Conservation (phyloP, 2,888 invertebrate species). For the Agriopis leucophaearia region DNA sequence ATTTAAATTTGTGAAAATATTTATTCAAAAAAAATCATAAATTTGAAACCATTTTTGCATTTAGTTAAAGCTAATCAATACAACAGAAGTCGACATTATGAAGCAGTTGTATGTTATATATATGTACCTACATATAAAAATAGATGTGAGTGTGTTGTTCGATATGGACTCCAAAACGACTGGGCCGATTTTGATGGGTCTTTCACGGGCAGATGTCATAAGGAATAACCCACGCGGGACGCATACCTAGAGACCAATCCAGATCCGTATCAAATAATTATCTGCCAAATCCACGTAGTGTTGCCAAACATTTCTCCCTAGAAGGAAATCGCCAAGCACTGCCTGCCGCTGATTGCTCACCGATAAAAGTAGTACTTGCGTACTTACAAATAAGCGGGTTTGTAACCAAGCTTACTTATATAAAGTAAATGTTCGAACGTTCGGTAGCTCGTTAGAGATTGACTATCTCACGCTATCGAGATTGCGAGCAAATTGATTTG, state of each 20-base stretch:
- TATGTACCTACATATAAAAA: too few species aligned
- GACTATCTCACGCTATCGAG: conserved; percentile 70
- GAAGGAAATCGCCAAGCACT: conserved; percentile 23
- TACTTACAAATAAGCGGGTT: conserved; percentile 35
- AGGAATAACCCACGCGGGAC: too few species aligned
- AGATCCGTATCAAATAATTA: conserved; percentile 4
- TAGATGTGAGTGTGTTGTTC: too few species aligned
- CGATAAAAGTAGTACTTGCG: conserved; percentile 33
- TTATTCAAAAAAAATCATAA: too few species aligned
- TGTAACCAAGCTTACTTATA: conserved; percentile 39
- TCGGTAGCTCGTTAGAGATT: conserved; percentile 69
- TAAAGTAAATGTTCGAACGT: conserved; percentile 51
- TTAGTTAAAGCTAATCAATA: background rate
- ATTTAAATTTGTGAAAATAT: background rate
- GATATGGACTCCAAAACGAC: too few species aligned
- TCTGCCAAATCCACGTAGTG: conserved; percentile 1
- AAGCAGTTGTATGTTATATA: background rate
- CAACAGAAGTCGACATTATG: background rate
- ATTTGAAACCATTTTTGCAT: too few species aligned
- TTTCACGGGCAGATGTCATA: too few species aligned
- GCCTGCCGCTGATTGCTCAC: conserved; percentile 24
- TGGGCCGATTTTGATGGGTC: too few species aligned
- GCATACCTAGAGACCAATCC: background rate
- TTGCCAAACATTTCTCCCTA: conserved; percentile 21
- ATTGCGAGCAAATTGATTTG: conserved; percentile 76